Conservation (phyloP, 2,797 vertebrate species). For the Helostoma temminkii region DNA sequence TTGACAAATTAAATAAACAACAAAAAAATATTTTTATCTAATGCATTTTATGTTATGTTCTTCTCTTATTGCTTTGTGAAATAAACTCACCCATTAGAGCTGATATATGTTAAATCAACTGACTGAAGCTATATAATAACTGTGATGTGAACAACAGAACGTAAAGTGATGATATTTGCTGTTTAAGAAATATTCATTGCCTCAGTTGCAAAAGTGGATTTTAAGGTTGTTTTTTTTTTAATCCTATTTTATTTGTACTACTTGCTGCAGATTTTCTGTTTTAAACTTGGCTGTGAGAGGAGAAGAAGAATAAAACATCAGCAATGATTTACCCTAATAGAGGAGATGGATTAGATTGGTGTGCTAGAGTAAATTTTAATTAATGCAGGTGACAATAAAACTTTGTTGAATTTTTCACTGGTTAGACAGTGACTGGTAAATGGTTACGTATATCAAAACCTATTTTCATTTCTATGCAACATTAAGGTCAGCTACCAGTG, state of each 20-base stretch:
- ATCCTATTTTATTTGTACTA: too few relatives aligned
- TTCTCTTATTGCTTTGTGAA: neutral
- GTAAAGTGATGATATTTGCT: neutral
- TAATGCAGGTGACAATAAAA: conserved; percentile 20
- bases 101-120: neutral
- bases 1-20: neutral
- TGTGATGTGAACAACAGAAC: neutral
- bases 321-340: conserved; percentile 13
- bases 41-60: neutral
- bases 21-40: neutral
- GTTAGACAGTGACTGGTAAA: conserved; percentile 7
- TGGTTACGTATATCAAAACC: neutral
- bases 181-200: neutral
- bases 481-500: conserved; percentile 11
- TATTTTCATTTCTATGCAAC: neutral
- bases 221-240: neutral
- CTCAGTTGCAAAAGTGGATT: neutral
- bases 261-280: conserved; percentile 13
- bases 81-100: neutral
- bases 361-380: conserved; percentile 5
- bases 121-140: neutral
- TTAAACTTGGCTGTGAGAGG: conserved; percentile 16
- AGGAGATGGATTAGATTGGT: conserved; percentile 21
- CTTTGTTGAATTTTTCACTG: neutral
- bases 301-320: conserved; percentile 34